Evolutionary conservation across 2,888 invertebrate genomes (phyloP).

Genomic region (Mythimna vitellina): DNA sequence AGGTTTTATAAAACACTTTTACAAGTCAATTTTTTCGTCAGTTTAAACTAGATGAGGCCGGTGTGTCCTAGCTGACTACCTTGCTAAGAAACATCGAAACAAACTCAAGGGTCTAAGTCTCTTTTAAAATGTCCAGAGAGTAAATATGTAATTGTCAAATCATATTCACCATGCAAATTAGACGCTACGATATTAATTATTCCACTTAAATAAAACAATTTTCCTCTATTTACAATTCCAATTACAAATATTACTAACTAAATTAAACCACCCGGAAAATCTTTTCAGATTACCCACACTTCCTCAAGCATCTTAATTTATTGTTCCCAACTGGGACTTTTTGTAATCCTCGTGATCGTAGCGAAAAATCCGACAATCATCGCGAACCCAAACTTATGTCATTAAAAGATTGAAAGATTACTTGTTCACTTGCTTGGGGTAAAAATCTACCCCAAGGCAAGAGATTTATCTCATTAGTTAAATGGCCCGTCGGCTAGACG

Average conservation of each 20-base stretch:
- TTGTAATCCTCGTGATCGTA: conserved; percentile 61
- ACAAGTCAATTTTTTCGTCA: too few relatives aligned
- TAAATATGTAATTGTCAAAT: too few relatives aligned
- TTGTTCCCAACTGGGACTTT: conserved; percentile 57
- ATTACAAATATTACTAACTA: conserved; percentile 24
- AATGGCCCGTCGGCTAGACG: conserved; percentile 83
- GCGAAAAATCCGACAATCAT: conserved; percentile 77
- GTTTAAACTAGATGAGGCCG: too few relatives aligned
- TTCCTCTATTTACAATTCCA: background rate
- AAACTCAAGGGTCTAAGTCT: too few relatives aligned
- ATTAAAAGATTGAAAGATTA: conserved; percentile 90
- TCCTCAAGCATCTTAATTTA: conserved; percentile 59
- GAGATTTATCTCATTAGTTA: conserved; percentile 89
- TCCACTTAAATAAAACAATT: background rate
- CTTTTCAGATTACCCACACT: conserved; percentile 50
- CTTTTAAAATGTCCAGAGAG: too few relatives aligned
- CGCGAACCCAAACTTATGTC: conserved; percentile 81
- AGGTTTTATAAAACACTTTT: too few relatives aligned
- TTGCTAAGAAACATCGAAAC: too few relatives aligned
- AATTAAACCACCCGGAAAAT: conserved; percentile 39
- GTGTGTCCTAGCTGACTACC: too few relatives aligned
- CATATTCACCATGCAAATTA: too few relatives aligned
- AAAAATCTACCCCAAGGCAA: conserved; percentile 78
- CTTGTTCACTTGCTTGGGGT: conserved; percentile 83
- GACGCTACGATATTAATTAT: background rate